These are phyloP conservation scores for Pristionchus japonicus DNA, from an alignment of 2,888 invertebrate species.

Conservation along the genomic window DNA sequence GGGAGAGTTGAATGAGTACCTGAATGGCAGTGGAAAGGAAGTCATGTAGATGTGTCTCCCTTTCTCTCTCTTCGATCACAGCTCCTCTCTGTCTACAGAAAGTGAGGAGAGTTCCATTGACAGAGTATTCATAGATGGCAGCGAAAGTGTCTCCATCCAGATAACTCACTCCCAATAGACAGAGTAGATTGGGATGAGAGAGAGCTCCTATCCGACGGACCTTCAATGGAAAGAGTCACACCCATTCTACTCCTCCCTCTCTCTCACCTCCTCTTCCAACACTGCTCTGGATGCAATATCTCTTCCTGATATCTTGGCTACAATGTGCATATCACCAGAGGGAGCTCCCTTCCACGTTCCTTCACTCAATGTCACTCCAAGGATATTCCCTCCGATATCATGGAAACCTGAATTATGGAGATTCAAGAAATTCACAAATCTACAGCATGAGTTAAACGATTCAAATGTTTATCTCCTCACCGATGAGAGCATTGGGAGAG, in stretches of 20 bases:
- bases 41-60: constrained; percentile 29
- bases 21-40: constrained; percentile 34
- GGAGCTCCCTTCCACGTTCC: constrained; percentile 44
- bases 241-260: background rate
- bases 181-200: constrained; percentile 94
- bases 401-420: background rate
- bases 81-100: background rate
- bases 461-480: background rate
- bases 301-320: constrained; percentile 55
- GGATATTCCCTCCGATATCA: background rate
- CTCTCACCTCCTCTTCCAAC: constrained; percentile 59
- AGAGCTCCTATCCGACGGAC: constrained; percentile 85
- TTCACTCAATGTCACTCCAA: background rate
- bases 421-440: background rate
- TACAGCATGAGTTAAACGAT: background rate
- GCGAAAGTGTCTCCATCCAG: constrained; percentile 54
- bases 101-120: constrained; percentile 36
- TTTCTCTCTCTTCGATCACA: constrained; percentile 4
- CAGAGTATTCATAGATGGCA: constrained; percentile 43
- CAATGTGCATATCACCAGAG: constrained; percentile 49
- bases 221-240: no score
- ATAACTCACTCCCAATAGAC: constrained; percentile 82
- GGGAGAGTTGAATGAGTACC: background rate
- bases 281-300: constrained; percentile 56
- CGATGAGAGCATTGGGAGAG: constrained; percentile 29